Conservation (phyloP, 2,888 invertebrate genomes). For the Tetranychus piercei region DNA sequence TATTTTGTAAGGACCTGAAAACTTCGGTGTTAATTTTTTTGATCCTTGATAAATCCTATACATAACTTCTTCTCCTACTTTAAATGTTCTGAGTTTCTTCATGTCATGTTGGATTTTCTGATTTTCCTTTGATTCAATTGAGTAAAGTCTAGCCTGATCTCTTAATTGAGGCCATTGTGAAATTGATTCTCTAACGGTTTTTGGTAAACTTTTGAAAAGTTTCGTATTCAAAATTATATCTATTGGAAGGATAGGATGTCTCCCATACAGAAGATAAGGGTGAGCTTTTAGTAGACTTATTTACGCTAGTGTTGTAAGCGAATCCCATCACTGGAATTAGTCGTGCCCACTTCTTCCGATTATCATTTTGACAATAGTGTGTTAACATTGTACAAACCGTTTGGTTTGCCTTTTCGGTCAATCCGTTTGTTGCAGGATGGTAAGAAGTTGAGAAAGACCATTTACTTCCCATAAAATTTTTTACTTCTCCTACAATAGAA, state of each 20-base stretch:
- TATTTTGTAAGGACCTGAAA: no score
- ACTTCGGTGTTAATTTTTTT: no score
- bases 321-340: conserved; percentile 14
- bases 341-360: conserved; percentile 15
- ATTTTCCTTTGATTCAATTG: background rate
- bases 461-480: background rate
- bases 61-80: no score
- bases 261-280: background rate
- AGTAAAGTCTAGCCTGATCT: background rate
- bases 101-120: background rate
- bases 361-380: conserved; percentile 13
- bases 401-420: background rate
- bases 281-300: conserved; percentile 11
- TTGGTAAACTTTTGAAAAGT: background rate
- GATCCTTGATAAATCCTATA: no score
- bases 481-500: background rate
- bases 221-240: background rate
- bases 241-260: background rate
- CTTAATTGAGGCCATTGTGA: background rate
- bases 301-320: conserved; percentile 14
- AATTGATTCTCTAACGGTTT: background rate
- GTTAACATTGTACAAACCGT: conserved; percentile 12
- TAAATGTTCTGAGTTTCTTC: no score
- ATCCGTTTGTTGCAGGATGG: conserved; percentile 12
- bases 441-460: background rate